Evolutionary conservation across 2,888 invertebrate genomes (phyloP), one percentile per base, ranked within the genome.

Genomic region (Gymnosoma rotundatum): DNA sequence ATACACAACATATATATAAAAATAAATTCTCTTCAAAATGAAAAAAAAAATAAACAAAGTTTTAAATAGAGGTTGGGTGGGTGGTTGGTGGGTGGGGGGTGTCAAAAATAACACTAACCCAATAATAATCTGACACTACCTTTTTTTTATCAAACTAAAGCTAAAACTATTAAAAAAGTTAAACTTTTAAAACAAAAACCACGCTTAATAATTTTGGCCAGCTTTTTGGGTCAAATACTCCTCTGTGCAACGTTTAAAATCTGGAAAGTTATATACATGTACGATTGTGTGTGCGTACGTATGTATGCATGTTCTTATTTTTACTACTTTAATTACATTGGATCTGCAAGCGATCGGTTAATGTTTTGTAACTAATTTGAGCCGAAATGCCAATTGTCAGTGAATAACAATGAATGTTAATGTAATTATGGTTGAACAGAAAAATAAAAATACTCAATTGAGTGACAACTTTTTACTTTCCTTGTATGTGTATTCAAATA

Each of bases 281-380:
- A n/a, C 16, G 14, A 10, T 25, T 14, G 20, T 48, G 21, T 50
- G 0, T 58, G 56, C 10, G 14, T 25, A 16, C 5, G 25, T 32
- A 48, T 52, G 18, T n/a, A 14, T 54, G 21, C 78, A 81, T 81
- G 84, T 74, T 74, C 56, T 61, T 73, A 56, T 66, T 69, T 67
- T 81, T 74, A 54, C 70, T 74, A 58, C 73, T 81, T 84, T 78
- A 84, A 81, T 81, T 84, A 70, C 74, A 78, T 81, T 70, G 70
- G 78, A 84, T 78, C 78, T 63, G 45, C 70, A 60, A 76, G 74
- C 78, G 84, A 86, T 86, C 87, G 85, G 87, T 86, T 86, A 86
- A 86, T 84, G 74, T 79, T 81, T 86, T 86, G 85, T 87, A 85
- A 85, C 86, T 87, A 87, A 87, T 87, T 86, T 84, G 85, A 86